Base-by-base conservation (phyloP, 2,797 vertebrate genomes). In the Platyrinchus mystaceus region DNA sequence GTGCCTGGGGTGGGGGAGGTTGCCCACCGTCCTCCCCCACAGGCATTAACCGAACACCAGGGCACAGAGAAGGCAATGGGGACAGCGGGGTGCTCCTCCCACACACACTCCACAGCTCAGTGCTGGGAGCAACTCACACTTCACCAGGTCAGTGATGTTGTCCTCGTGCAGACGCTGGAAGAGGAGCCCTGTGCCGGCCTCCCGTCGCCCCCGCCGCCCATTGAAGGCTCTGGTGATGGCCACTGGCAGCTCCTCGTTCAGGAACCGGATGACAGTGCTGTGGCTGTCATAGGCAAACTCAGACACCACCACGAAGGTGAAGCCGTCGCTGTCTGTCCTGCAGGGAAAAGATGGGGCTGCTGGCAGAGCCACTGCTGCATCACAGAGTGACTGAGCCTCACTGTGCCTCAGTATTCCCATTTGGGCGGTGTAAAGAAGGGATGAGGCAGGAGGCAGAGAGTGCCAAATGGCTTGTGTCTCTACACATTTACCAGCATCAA, bases 271-370 rank as follows among this genome's bases (percentile, higher is more conserved):
- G 81, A 97, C 21, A 0, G 69, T 85, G 23, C 92, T 10, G 0
- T 5, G 27, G 59, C 95, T 97, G 44, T 83, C 63, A 6, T 98
- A 98, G 90, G 80, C 14, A 13, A 98, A 98, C 43, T 92, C 44
- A 0, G 97, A 97, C 30, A 53, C 87, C 77, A 97, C 84, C 1
- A 5, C 3, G 0, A 96, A 96, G 41, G 59, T 66, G 87, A 93
- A 88, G 53, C 73, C 79, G 7, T 74, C 9, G 0, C 27, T 0
- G 1, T 73, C 75, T 68, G 66, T 78, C 69, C 96, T 96, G 87
- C 1, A 2, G 58, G 22, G 27, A 87, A 49, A 78, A 37, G 41
- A 83, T 1, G 1, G 8, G 32, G 34, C 28, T 77, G 46, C 37
- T 56, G 58, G 58, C 0, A 0, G 46, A 81, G 59, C n/a, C 6